These are phyloP conservation scores for Gari tellinella DNA, from an alignment of 2,888 invertebrate genomes.

Conservation along the genomic window DNA sequence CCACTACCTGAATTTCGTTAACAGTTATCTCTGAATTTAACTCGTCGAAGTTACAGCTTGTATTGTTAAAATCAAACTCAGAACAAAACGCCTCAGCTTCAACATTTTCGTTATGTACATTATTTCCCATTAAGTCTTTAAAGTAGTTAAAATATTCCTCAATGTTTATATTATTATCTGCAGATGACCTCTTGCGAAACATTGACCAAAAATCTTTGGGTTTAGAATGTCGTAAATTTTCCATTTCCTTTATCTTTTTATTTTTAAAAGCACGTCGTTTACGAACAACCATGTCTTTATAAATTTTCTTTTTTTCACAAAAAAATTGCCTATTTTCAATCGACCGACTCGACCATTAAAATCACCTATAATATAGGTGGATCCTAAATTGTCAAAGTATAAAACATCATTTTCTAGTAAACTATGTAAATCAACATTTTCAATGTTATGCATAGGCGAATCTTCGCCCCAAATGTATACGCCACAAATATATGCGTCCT, in stretches of 20 bases:
- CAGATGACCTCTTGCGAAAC: too few species aligned
- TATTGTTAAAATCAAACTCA: conserved; percentile 1
- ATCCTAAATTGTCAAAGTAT: conserved; percentile 20
- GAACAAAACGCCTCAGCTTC: conserved; percentile 9
- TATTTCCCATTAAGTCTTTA: neutral
- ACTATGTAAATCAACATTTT: conserved; percentile 26
- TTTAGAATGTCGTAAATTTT: too few species aligned
- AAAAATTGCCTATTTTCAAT: too few species aligned
- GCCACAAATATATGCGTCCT: conserved; percentile 3
- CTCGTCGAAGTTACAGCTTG: neutral
- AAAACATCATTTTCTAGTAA: conserved; percentile 22
- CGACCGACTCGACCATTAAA: conserved; percentile 27
- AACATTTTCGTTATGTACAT: neutral
- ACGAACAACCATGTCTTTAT: too few species aligned
- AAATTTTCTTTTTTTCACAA: too few species aligned
- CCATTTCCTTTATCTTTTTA: too few species aligned
- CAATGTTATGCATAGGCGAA: conserved; percentile 21
- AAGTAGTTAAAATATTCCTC: conserved; percentile 3
- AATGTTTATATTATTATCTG: neutral
- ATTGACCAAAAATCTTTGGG: too few species aligned
- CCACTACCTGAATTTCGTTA: neutral
- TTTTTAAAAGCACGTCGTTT: too few species aligned
- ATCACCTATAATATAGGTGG: conserved; percentile 35
- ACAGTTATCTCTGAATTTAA: conserved; percentile 1
- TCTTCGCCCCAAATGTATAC: conserved; percentile 22